Conservation (phyloP, 2,113 vertebrate species). For the Nestor notabilis region DNA sequence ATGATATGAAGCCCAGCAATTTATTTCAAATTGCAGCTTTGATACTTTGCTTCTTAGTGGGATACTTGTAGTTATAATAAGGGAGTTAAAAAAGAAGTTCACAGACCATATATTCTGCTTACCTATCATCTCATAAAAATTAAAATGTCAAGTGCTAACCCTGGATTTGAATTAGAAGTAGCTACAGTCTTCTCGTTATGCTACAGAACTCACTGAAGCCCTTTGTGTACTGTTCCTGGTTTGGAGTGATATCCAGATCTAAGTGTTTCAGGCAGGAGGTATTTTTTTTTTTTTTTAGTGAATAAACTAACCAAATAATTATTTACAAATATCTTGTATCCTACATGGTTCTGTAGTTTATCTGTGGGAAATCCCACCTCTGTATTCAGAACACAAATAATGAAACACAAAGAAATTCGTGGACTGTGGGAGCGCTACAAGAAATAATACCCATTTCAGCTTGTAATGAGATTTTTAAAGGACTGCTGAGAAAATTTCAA, state of each 20-base stretch:
- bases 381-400: not conserved
- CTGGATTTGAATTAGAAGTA: not conserved
- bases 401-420: not conserved
- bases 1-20: not conserved
- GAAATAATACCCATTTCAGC: not conserved
- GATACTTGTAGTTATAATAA: not conserved
- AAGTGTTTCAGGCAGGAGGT: not conserved
- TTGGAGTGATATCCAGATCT: not conserved
- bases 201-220: not conserved
- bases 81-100: not conserved
- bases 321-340: not conserved
- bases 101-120: not conserved
- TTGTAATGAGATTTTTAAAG: constrained; percentile 24
- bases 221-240: not conserved
- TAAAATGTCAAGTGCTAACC: not conserved
- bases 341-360: not conserved
- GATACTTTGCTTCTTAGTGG: not conserved
- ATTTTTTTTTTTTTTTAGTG: not conserved
- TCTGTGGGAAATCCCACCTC: not conserved
- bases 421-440: not conserved
- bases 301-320: not conserved
- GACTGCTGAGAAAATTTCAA: not conserved
- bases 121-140: not conserved
- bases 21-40: not conserved
- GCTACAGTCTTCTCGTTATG: fast-evolving